Evolutionary conservation across 1,140 invertebrate species (phyloP).

Genomic region (Danaus plexippus): DNA sequence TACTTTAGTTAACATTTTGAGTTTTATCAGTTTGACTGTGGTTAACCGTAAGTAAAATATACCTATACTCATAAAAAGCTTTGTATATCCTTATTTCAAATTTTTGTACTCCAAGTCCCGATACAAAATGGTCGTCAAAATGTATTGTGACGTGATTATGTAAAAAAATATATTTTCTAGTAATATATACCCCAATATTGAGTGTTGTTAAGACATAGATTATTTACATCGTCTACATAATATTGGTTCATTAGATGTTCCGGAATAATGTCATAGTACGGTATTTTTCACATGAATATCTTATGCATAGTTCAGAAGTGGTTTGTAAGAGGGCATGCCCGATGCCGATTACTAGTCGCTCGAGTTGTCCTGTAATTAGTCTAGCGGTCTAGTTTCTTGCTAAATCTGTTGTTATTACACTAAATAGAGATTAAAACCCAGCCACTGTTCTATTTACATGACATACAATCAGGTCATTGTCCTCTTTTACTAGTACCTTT

Average conservation of each 20-base stretch:
- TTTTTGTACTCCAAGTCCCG: conserved; percentile 13
- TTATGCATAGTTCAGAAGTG: background rate
- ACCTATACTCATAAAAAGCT: conserved; percentile 9
- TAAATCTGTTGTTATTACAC: background rate
- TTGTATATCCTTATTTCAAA: too few species aligned
- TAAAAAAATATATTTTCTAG: conserved; percentile 34
- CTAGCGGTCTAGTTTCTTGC: too few species aligned
- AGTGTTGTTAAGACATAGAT: too few species aligned
- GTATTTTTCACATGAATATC: background rate
- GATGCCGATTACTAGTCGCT: conserved; percentile 3
- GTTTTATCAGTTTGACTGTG: conserved; percentile 22
- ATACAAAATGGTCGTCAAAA: conserved; percentile 66
- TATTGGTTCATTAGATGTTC: too few species aligned
- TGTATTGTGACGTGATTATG: conserved; percentile 63
- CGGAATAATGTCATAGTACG: too few species aligned
- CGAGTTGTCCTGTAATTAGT: background rate
- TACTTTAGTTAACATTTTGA: conserved; percentile 24
- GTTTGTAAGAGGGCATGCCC: conserved; percentile 1
- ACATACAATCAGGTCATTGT: conserved; percentile 44
- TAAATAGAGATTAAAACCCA: background rate
- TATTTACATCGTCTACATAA: too few species aligned
- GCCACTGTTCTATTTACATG: conserved; percentile 32
- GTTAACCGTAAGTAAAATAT: conserved; percentile 42
- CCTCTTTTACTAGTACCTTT: conserved; percentile 27
- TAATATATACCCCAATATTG: conserved; percentile 9